A percentile compares a stretch with the other conserved stretches of the same genome.
These are phyloP conservation scores for Meleagris gallopavo DNA, from an alignment of 2,113 vertebrate species.

Conservation along the genomic window DNA sequence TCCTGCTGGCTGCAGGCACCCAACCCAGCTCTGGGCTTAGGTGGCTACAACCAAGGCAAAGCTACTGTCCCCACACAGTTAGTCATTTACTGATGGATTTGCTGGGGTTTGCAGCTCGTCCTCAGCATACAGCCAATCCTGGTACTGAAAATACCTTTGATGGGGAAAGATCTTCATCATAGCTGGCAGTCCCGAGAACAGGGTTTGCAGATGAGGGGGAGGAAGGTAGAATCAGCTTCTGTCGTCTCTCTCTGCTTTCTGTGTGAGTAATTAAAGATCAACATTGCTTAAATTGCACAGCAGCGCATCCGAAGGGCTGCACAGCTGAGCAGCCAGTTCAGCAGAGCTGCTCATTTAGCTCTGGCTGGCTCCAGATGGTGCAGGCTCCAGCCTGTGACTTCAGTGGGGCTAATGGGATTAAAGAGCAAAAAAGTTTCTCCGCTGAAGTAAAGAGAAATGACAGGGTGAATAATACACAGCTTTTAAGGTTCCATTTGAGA, in stretches of 20 bases:
- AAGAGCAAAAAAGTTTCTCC: background rate
- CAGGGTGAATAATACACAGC: background rate
- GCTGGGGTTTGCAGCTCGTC: background rate
- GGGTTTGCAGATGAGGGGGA: background rate
- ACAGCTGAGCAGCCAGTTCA: background rate
- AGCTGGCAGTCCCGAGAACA: background rate
- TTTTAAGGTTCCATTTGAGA: background rate
- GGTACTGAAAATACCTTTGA: background rate
- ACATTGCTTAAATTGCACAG: background rate
- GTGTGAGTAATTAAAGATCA: background rate
- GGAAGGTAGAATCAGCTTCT: accelerated
- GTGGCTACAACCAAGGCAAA: background rate
- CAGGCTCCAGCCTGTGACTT: background rate
- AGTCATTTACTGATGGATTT: background rate
- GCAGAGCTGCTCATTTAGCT: background rate
- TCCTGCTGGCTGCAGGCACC: accelerated
- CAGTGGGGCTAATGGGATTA: background rate
- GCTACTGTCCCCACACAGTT: background rate
- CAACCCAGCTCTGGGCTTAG: background rate
- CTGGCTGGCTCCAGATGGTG: background rate
- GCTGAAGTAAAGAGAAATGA: background rate
- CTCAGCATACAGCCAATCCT: background rate
- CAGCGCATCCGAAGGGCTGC: background rate
- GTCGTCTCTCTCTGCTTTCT: background rate
- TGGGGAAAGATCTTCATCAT: background rate